Evolutionary conservation across 2,797 vertebrate genomes (phyloP).

Genomic region (Sebastes matsubarae): DNA sequence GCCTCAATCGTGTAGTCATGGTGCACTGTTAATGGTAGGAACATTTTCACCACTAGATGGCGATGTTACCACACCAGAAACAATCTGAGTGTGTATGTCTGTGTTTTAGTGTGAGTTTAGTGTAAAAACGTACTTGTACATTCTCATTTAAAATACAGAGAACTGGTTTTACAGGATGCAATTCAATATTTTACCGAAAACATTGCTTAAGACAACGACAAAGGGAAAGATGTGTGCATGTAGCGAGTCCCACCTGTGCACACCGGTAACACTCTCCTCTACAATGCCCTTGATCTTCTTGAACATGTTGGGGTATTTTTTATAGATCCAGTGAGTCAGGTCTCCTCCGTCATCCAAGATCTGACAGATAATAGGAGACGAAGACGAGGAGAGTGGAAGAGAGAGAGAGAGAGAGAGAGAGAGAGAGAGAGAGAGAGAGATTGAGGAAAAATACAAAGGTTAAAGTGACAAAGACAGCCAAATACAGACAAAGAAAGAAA

Average conservation of each 20-base stretch:
- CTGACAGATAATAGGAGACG: conserved; percentile 66
- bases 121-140: background rate
- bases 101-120: background rate
- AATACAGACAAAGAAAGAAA: background rate
- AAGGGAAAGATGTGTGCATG: background rate
- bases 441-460: background rate
- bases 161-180: background rate
- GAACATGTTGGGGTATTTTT: conserved; percentile 99
- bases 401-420: background rate
- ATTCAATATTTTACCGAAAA: background rate
- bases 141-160: background rate
- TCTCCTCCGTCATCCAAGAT: conserved; percentile 97
- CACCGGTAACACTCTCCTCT: conserved; percentile 97
- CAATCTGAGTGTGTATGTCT: accelerated
- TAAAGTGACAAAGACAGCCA: background rate
- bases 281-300: conserved; percentile 99
- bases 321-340: conserved; percentile 98
- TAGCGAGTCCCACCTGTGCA: conserved; percentile 88
- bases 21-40: background rate
- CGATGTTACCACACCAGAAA: conserved; percentile 13
- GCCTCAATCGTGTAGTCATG: background rate
- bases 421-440: background rate
- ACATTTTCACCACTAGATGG: conserved; percentile 77
- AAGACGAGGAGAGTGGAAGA: background rate
- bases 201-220: background rate